Evolutionary conservation across 1,140 invertebrate genomes (phyloP), one percentile per base, ranked within the genome.

Genomic region (Leguminivora glycinivorella): DNA sequence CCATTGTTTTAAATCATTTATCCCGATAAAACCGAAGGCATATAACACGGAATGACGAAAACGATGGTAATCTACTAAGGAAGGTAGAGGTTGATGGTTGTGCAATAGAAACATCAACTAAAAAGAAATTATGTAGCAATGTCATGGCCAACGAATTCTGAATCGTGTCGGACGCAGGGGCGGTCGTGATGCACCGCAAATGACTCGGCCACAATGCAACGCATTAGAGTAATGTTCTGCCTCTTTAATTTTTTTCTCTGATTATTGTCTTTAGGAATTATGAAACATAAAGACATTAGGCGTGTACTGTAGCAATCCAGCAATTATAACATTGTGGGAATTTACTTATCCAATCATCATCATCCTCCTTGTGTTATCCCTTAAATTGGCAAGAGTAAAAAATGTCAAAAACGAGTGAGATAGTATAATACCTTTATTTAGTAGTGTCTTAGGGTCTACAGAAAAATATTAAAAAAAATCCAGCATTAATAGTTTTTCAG

Each of bases 151-250:
- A 77, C 78, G 22, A 24, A 43, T 67, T 67, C 68, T 77, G 69
- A 79, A 78, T 81, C 81, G 80, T 83, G 80, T 73, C 74, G 71
- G 69, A 77, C 70, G 60, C 67, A n/a, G 19, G 34, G 34, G 47
- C 17, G 78, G 75, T 86, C 86, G 85, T 88, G 86, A 88, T 83
- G 81, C 77, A 74, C 73, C 74, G 75, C 82, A 84, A 84, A 86
- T 86, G 84, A 83, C 84, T 74, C 76, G 63, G 72, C 69, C 71
- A 76, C 80, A 82, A 81, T 80, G 83, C 78, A 78, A 70, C 52
- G 70, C 83, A 84, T 84, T 84, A 82, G 70, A 77, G 75, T 84
- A 84, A 82, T 82, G 78, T 75, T 74, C 75, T 69, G 66, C 43
- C 75, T 75, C 74, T 79, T 75, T 70, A 75, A 70, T 70, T 79